These are phyloP conservation scores for Neolamprologus toae DNA, from an alignment of 2,113 vertebrate species.

Conservation along the genomic window DNA sequence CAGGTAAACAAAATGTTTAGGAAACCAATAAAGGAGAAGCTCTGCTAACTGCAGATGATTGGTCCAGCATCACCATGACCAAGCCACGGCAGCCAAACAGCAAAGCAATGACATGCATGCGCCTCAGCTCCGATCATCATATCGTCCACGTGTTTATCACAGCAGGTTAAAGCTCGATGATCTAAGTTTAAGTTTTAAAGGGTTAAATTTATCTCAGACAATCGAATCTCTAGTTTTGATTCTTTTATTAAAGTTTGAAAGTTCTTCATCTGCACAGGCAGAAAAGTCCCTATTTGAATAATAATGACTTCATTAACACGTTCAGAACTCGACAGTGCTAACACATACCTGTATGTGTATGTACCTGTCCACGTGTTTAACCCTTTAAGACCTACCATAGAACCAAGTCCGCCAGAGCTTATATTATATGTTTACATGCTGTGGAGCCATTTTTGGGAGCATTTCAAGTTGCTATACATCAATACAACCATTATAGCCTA, in stretches of 20 bases:
- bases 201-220: too few relatives aligned
- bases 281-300: background rate
- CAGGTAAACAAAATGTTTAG: background rate
- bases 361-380: too few relatives aligned
- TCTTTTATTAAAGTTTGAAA: background rate
- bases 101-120: background rate
- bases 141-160: background rate
- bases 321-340: background rate
- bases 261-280: background rate
- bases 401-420: too few relatives aligned
- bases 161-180: too few relatives aligned
- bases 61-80: background rate
- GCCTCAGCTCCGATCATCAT: background rate
- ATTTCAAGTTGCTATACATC: too few relatives aligned
- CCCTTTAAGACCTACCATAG: too few relatives aligned
- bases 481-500: too few relatives aligned
- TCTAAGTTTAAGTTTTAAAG: too few relatives aligned
- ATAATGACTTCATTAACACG: background rate
- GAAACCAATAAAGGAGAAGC: background rate
- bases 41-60: background rate
- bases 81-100: background rate
- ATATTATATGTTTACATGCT: too few relatives aligned
- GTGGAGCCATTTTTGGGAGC: too few relatives aligned
- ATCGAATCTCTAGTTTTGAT: background rate
- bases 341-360: background rate